Evolutionary conservation across 2,888 invertebrate species (phyloP), one percentile per base, ranked within the genome.

Genomic region (Polyommatus iphigenia): DNA sequence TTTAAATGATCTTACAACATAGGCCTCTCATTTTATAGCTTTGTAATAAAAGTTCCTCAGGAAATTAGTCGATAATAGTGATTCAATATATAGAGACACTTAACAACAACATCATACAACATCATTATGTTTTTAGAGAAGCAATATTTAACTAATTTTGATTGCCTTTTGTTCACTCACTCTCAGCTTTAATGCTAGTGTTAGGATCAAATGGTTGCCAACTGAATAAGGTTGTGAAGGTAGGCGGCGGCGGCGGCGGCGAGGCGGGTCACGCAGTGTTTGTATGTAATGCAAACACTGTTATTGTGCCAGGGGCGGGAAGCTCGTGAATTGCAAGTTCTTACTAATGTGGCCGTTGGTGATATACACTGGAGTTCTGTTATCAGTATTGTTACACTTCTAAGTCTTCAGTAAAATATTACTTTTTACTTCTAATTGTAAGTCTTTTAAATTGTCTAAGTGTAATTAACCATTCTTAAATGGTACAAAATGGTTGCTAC

Each of bases 361-460:
- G 20, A 15, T 15, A 18, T 15, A 29, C 54, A 54, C 75, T 75
- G 75, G 75, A 50, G 50, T 75, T 50, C 13, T 50, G 50, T 75
- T 50, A 75, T 75, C 75, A 75, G 75, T 75, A 75, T 75, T 75
- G 75, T 75, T 75, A 75, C 75, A 75, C 54, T 54, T 75, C 54
- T 75, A 75, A 75, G 75, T 75, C 75, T 75, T 75, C 75, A 75
- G 29, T 75, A 75, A 75, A 75, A 50, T 75, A 54, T 54, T 50
- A 75, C 50, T 75, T 72, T 71, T 32, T 75, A 73, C 73, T 75
- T 54, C 50, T 75, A 54, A 73, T 50, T 18, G 2, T 73, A 50
- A 75, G 75, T 75, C 41, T 50, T 41, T 41, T 46, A 73, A 73
- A 73, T 46, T 73, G 20, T 73, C 46, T 46, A 73, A 73, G 46